Evolutionary conservation across 1,140 invertebrate genomes (phyloP).

Genomic region (Grapholita molesta): DNA sequence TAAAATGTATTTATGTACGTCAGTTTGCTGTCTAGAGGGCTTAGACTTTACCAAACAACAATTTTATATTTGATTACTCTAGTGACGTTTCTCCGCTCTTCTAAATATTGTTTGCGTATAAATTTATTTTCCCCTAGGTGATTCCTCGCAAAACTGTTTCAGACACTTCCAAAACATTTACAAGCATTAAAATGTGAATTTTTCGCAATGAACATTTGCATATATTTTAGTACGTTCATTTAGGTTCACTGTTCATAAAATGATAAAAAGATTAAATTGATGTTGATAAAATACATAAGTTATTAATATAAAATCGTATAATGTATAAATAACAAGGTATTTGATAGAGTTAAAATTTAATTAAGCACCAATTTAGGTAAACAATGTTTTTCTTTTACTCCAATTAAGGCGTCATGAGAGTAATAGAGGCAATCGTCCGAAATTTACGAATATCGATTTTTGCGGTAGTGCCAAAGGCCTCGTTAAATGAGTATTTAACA

Average conservation of each 20-base stretch:
- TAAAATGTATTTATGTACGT: too few species aligned
- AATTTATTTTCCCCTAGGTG: not conserved
- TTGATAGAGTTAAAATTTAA: too few species aligned
- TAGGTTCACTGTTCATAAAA: not conserved
- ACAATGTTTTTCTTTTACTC: too few species aligned
- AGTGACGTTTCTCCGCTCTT: not conserved
- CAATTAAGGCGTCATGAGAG: too few species aligned
- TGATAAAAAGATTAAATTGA: not conserved
- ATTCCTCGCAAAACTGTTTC: not conserved
- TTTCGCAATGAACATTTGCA: not conserved
- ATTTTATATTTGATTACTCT: slow-evolving; percentile 2
- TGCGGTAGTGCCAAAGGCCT: too few species aligned
- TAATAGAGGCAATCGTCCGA: too few species aligned
- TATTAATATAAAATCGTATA: not conserved
- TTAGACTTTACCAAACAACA: not conserved
- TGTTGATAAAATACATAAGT: not conserved
- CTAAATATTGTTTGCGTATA: not conserved
- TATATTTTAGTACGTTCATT: not conserved
- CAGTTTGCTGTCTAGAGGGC: not conserved
- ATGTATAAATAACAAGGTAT: not conserved
- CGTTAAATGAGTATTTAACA: too few species aligned
- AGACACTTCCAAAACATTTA: not conserved
- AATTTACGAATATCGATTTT: too few species aligned
- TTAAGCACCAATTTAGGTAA: too few species aligned
- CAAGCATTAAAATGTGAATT: not conserved